These are phyloP conservation scores for Synergus gifuensis DNA, from an alignment of 2,888 invertebrate genomes.

Conservation along the genomic window DNA sequence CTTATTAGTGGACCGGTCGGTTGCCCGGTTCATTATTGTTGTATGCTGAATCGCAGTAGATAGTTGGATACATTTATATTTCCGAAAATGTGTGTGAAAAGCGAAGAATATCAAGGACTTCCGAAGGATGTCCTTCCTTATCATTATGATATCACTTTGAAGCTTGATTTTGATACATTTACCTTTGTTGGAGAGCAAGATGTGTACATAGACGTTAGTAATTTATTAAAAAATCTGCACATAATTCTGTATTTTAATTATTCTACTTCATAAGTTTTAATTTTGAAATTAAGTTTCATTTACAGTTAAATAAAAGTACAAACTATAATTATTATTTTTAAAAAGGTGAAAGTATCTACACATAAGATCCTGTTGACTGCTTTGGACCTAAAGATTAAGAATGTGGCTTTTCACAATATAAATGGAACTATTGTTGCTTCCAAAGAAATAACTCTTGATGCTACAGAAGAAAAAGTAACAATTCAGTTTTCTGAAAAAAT, in stretches of 20 bases:
- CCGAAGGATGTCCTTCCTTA: conserved; percentile 90
- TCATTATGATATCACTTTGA: conserved; percentile 91
- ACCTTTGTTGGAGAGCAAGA: conserved; percentile 91
- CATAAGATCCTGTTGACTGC: conserved; percentile 87
- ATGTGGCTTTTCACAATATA: conserved; percentile 80
- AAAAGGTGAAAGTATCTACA: conserved; percentile 72
- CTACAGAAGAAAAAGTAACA: conserved; percentile 85
- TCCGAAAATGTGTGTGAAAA: conserved; percentile 69
- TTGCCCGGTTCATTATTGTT: no score
- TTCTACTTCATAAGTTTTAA: no score
- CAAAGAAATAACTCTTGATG: conserved; percentile 72
- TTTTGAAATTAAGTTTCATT: no score
- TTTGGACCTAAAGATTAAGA: conserved; percentile 85
- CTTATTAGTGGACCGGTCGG: no score
- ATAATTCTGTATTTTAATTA: neutral
- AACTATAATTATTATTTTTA: neutral
- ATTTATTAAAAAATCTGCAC: neutral
- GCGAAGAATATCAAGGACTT: conserved; percentile 84
- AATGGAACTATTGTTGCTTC: conserved; percentile 77
- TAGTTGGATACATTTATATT: no score
- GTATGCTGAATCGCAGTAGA: no score
- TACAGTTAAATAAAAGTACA: no score
- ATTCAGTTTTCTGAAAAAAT: conserved; percentile 83
- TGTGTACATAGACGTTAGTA: conserved; percentile 90
- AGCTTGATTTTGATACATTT: conserved; percentile 91